phyloP scores from a whole-genome alignment of 1,140 invertebrate genomes.

The Danaus melanippus region DNA sequence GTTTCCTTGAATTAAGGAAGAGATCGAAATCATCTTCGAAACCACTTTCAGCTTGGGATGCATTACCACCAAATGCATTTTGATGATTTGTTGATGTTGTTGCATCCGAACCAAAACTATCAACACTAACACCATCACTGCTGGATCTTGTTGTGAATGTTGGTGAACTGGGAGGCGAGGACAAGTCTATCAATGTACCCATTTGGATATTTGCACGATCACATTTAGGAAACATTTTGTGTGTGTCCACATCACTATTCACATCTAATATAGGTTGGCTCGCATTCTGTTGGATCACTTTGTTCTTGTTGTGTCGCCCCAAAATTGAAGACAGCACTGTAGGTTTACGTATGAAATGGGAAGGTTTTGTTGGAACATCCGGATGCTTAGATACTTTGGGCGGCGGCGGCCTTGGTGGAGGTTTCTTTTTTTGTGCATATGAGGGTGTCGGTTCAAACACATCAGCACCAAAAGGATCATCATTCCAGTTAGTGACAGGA shows the following conservation, averaged over 20 bases:
- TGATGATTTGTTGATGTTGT: slow-evolving; percentile 73
- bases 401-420: slow-evolving; percentile 71
- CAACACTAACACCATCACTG: slow-evolving; percentile 80
- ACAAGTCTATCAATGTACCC: slow-evolving; percentile 74
- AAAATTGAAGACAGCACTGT: slow-evolving; percentile 66
- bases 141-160: slow-evolving; percentile 81
- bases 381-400: slow-evolving; percentile 60
- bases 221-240: slow-evolving; percentile 61
- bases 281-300: slow-evolving; percentile 30
- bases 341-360: slow-evolving; percentile 65
- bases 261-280: slow-evolving; percentile 43
- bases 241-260: slow-evolving; percentile 56
- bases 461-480: slow-evolving; percentile 64
- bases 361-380: slow-evolving; percentile 54
- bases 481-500: slow-evolving; percentile 61
- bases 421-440: slow-evolving; percentile 64
- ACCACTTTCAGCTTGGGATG: slow-evolving; percentile 81
- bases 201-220: slow-evolving; percentile 60
- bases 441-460: slow-evolving; percentile 62
- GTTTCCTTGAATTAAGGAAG: slow-evolving; percentile 66
- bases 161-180: slow-evolving; percentile 80
- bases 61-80: slow-evolving; percentile 75
- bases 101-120: slow-evolving; percentile 82
- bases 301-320: slow-evolving; percentile 56
- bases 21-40: slow-evolving; percentile 85